Conservation (phyloP, 1,140 invertebrate species). For the Penaeus japonicus region DNA sequence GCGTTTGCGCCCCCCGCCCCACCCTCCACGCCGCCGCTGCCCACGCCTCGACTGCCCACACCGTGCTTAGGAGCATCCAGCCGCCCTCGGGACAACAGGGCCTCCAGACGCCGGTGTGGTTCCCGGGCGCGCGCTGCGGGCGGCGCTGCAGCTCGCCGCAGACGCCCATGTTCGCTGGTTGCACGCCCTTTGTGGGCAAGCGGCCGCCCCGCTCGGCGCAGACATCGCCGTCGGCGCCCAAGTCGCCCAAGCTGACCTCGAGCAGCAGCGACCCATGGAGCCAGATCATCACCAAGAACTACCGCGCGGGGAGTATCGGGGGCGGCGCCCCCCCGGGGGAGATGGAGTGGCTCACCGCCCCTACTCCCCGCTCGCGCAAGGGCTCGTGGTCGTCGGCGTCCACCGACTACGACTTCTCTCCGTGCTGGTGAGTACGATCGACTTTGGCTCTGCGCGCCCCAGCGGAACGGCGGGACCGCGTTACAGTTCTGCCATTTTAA, state of each 20-base stretch:
- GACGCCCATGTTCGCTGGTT: slow-evolving; percentile 31
- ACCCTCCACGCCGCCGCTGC: neutral
- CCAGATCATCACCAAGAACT: slow-evolving; percentile 33
- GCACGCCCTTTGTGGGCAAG: slow-evolving; percentile 7
- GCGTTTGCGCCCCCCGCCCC: neutral
- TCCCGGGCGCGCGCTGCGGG: slow-evolving; percentile 20
- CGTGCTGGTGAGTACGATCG: slow-evolving; percentile 53
- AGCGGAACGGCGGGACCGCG: too few relatives aligned
- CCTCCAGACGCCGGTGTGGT: neutral
- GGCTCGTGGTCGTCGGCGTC: slow-evolving; percentile 55
- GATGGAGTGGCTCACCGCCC: slow-evolving; percentile 55
- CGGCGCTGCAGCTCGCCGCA: neutral
- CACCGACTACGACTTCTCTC: slow-evolving; percentile 51
- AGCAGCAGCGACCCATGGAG: slow-evolving; percentile 50
- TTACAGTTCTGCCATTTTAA: too few relatives aligned
- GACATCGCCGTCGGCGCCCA: slow-evolving; percentile 39
- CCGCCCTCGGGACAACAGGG: neutral
- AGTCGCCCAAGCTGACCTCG: slow-evolving; percentile 46
- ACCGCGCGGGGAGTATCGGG: slow-evolving; percentile 31
- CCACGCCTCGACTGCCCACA: neutral
- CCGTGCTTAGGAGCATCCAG: slow-evolving; percentile 1
- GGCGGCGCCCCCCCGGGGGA: slow-evolving; percentile 38
- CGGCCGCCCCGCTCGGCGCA: slow-evolving; percentile 33
- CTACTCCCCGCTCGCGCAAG: slow-evolving; percentile 52
- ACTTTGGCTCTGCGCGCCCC: too few relatives aligned